Evolutionary conservation across 2,113 vertebrate genomes (phyloP).

Genomic region (Hemicordylus capensis): DNA sequence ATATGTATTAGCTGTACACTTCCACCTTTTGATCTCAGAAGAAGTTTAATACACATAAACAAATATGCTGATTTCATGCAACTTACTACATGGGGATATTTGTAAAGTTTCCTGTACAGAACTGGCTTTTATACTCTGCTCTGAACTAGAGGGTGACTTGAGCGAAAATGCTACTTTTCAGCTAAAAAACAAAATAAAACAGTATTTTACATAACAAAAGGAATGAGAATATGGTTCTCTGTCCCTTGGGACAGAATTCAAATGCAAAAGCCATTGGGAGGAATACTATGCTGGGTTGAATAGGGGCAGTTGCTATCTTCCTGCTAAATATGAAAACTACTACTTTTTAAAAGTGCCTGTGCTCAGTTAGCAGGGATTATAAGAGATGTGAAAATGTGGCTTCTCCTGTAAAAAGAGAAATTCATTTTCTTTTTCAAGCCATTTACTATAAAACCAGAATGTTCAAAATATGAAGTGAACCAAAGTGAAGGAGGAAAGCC

Average conservation of each 20-base stretch:
- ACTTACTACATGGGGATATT: not conserved
- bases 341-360: too few species aligned
- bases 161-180: not conserved
- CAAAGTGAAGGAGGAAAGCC: not conserved
- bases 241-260: too few species aligned
- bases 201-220: too few species aligned
- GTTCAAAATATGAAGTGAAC: not conserved
- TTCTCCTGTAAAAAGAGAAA: not conserved
- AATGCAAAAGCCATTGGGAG: too few species aligned
- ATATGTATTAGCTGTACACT: too few species aligned
- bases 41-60: not conserved
- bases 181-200: too few species aligned
- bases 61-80: not conserved
- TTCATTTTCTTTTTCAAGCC: not conserved
- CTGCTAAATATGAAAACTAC: too few species aligned
- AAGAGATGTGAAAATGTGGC: not conserved
- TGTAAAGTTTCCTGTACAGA: not conserved
- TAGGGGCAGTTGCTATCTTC: too few species aligned
- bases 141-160: not conserved
- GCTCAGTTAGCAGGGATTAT: not conserved
- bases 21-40: not conserved
- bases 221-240: too few species aligned
- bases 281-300: too few species aligned
- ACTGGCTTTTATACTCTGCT: not conserved
- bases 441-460: not conserved